Base-by-base conservation (phyloP, 92 coral and sea anemone species). In the Zoanthus gigantus region DNA sequence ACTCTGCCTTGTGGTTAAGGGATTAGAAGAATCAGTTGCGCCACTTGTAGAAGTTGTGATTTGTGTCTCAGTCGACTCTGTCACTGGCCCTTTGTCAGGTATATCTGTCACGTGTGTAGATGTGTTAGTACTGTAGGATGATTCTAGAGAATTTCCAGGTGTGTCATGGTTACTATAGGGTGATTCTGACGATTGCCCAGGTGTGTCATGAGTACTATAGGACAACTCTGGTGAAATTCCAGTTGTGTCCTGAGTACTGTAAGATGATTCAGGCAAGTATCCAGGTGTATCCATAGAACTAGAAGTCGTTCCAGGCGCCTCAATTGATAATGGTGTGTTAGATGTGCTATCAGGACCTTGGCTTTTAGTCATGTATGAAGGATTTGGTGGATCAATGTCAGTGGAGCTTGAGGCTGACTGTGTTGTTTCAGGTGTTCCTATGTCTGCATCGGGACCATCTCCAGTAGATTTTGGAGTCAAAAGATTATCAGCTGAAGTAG, bases 341-440 rank as follows among this genome's bases (percentile, higher is more conserved):
- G 67, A 53, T 52, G 68, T 6, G 82, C 82, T 77, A 77, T 53
- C 82, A 14, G 67, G 82, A 30, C 82, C 68, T 10, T 34, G 42
- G 18, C 45, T 2, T 46, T 5, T 28, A 44, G 30, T 69, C 46
- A 13, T 9, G 46, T 16, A 69, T 29, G 69, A 8, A 7, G 74
- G 46, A 30, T 8, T 69, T 69, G 45, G 29, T 69, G 74, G 2
- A 69, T 69, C 74, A 30, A 69, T 17, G 11, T 69, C 74, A 4
- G 74, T 5, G 10, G 77, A 15, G 0, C 15, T 16, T 46, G 14
- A 48, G n/a, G 44, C 4, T 11, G 82, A 16, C 6, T 32, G 0
- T 5, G 23, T 30, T n/a, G 0, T 13, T 6, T 77, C 82, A 29
- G 82, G 34, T 77, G 29, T 13, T 14, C 6, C 42, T 14, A 8